phyloP scores from a whole-genome alignment of 1,140 invertebrate species.

The Cepaea nemoralis region DNA sequence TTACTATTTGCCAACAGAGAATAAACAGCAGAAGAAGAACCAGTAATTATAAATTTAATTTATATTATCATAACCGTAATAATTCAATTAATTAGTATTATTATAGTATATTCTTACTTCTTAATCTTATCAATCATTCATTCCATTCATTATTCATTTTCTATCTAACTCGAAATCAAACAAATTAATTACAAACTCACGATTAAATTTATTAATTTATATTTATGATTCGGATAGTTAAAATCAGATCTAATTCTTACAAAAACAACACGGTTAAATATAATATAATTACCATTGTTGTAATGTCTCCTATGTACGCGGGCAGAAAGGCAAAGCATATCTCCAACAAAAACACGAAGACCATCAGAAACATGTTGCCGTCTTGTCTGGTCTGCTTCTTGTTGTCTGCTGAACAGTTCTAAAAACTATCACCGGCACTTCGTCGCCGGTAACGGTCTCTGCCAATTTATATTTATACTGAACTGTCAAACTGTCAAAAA shows the following conservation, averaged over 20 bases:
- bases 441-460: no score
- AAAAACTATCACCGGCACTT: no score
- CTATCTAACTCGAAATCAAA: background rate
- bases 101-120: background rate
- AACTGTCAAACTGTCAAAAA: no score
- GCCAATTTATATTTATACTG: no score
- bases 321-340: constrained; percentile 52
- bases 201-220: background rate
- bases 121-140: background rate
- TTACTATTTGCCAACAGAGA: no score
- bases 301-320: constrained; percentile 49
- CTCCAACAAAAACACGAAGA: constrained; percentile 51
- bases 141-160: background rate
- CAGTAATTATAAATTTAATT: no score
- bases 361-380: constrained; percentile 54
- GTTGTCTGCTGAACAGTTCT: no score
- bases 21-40: no score
- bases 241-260: background rate
- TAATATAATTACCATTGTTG: constrained; percentile 46
- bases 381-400: no score
- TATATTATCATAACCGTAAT: no score
- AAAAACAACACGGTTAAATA: background rate
- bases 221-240: background rate
- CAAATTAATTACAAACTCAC: background rate
- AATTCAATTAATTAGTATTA: no score